A percentile compares a stretch with the other conserved stretches of the same genome.
These are phyloP conservation scores for Batillaria attramentaria DNA, from an alignment of 1,140 invertebrate genomes.

Conservation along the genomic window DNA sequence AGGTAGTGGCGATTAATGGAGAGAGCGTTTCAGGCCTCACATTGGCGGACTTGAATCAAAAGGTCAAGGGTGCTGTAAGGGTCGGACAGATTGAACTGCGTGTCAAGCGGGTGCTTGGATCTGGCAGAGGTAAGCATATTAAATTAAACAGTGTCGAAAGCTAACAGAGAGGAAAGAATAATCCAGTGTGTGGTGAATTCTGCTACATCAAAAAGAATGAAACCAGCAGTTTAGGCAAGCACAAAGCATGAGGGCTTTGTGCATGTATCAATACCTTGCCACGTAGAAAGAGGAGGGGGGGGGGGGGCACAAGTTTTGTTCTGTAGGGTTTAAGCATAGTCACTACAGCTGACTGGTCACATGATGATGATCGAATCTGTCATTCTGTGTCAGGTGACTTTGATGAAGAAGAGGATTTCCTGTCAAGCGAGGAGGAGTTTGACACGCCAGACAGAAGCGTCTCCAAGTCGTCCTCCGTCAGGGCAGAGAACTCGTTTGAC, in stretches of 20 bases:
- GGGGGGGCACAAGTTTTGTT: too few species aligned
- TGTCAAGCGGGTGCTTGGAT: conserved; percentile 56
- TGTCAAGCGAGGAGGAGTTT: conserved; percentile 40
- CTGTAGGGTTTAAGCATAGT: too few species aligned
- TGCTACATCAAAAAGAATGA: too few species aligned
- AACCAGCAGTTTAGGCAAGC: too few species aligned
- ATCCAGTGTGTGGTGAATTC: too few species aligned
- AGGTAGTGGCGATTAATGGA: conserved; percentile 67
- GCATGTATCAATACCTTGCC: too few species aligned
- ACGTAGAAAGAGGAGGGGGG: too few species aligned
- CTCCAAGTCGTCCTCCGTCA: conserved; percentile 13
- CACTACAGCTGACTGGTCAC: background rate
- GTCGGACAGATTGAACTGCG: conserved; percentile 67
- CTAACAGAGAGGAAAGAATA: background rate
- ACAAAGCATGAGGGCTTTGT: too few species aligned
- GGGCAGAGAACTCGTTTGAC: conserved; percentile 34
- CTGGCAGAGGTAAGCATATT: conserved; percentile 39
- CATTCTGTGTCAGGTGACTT: conserved; percentile 30
- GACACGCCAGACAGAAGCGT: conserved; percentile 14
- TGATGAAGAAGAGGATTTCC: conserved; percentile 40
- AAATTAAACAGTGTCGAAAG: background rate
- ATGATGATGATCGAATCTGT: conserved; percentile 17
- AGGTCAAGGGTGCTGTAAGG: conserved; percentile 66
- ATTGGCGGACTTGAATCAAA: conserved; percentile 61
- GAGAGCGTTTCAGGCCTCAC: conserved; percentile 58